These are phyloP conservation scores for Gavialis gangeticus DNA, from an alignment of 2,113 vertebrate genomes.

Conservation along the genomic window DNA sequence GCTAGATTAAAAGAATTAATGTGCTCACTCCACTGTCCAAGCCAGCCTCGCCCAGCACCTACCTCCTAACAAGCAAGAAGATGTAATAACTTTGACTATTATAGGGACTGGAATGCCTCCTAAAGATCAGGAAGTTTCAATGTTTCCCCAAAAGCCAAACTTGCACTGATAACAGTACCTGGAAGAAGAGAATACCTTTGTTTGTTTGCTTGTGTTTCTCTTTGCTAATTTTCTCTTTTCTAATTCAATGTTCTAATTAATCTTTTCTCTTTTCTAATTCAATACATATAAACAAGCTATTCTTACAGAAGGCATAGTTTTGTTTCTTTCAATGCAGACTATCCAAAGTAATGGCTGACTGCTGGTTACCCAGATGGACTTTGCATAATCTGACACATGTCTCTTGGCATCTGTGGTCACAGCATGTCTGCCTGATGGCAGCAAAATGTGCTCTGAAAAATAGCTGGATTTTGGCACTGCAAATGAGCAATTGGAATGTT, in stretches of 20 bases:
- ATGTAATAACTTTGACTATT: background rate
- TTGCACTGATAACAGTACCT: background rate
- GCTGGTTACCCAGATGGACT: slow-evolving; percentile 45
- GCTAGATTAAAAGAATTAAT: too few species aligned
- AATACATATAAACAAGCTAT: background rate
- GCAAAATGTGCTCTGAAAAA: background rate
- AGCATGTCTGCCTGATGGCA: slow-evolving; percentile 45
- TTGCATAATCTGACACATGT: slow-evolving; percentile 25
- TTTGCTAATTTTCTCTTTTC: background rate
- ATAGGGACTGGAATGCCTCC: background rate
- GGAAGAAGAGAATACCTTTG: background rate
- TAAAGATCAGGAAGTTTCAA: background rate
- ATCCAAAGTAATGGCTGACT: background rate
- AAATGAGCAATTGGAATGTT: background rate
- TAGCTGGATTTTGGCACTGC: slow-evolving; percentile 3
- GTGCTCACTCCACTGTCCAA: background rate
- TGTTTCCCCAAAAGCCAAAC: background rate
- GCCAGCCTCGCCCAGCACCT: background rate
- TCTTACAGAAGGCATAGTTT: background rate
- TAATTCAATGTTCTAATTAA: background rate
- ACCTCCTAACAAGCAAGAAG: background rate
- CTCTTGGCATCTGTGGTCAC: slow-evolving; percentile 61
- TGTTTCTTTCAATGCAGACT: background rate
- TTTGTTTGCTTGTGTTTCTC: background rate
- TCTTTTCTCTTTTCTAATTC: background rate